These are phyloP conservation scores for Paguma larvata DNA, from an alignment of 2,797 vertebrate species.

Conservation along the genomic window DNA sequence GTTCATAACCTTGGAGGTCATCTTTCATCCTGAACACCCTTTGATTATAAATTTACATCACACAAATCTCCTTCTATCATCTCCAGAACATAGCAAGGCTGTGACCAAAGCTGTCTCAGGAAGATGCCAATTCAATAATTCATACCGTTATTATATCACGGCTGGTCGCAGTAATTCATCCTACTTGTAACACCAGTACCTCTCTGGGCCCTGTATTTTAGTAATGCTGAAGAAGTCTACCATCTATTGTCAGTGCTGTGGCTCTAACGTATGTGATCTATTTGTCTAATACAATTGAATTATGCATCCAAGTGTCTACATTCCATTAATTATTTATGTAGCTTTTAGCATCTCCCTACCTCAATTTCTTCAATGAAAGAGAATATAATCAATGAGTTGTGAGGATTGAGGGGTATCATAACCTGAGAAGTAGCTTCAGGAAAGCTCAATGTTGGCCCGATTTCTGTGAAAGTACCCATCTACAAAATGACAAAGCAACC, in stretches of 20 bases:
- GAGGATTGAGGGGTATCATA: not conserved
- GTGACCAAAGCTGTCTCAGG: slow-evolving; percentile 90
- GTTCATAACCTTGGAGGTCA: slow-evolving; percentile 88
- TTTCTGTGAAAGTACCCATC: not conserved
- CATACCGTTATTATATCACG: slow-evolving; percentile 89
- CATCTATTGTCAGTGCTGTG: slow-evolving; percentile 67
- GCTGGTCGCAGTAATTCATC: slow-evolving; percentile 88
- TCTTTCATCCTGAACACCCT: slow-evolving; percentile 90
- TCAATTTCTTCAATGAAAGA: slow-evolving; percentile 71
- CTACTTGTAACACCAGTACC: slow-evolving; percentile 84
- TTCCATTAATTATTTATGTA: slow-evolving; percentile 77
- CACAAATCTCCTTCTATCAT: slow-evolving; percentile 89
- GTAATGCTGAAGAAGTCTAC: slow-evolving; percentile 78
- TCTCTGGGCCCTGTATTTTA: slow-evolving; percentile 81
- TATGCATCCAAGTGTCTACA: slow-evolving; percentile 76
- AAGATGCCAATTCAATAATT: slow-evolving; percentile 91
- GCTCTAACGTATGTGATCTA: slow-evolving; percentile 80
- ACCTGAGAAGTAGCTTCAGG: not conserved
- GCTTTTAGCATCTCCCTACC: slow-evolving; percentile 66
- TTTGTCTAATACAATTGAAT: slow-evolving; percentile 77
- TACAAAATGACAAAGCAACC: slow-evolving; percentile 39
- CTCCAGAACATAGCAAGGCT: slow-evolving; percentile 89
- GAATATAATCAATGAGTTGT: slow-evolving; percentile 46
- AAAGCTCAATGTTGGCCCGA: not conserved
- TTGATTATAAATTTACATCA: slow-evolving; percentile 91